Conservation (phyloP, 2,888 invertebrate genomes). For the Chironomus tentans region DNA sequence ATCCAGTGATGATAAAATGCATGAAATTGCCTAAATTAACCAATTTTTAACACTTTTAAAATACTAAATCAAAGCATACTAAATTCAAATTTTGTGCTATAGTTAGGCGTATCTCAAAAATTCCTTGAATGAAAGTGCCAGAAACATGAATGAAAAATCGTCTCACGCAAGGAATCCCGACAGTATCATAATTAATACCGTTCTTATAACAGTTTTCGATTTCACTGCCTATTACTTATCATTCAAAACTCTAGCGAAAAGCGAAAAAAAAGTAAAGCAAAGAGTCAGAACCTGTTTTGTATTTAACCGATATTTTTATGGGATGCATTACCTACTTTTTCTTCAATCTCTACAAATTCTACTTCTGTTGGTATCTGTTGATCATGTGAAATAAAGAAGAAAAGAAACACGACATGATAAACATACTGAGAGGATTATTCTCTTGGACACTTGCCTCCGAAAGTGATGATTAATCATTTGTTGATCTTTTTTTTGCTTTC, state of each 20-base stretch:
- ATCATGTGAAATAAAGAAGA: not conserved
- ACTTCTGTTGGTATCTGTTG: not conserved
- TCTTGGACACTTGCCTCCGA: no score
- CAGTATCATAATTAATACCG: not conserved
- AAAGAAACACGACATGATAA: not conserved
- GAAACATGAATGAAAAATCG: not conserved
- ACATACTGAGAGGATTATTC: no score
- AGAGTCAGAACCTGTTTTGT: constrained; percentile 19
- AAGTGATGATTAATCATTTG: no score
- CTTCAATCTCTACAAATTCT: not conserved
- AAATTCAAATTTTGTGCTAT: no score
- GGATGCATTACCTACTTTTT: constrained; percentile 24
- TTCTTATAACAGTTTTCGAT: not conserved
- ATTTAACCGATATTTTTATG: constrained; percentile 25
- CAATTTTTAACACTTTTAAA: no score
- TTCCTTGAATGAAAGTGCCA: not conserved
- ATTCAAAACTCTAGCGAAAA: not conserved
- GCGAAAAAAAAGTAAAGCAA: constrained; percentile 14
- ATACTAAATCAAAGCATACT: no score
- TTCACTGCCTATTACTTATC: not conserved
- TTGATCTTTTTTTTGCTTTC: not conserved
- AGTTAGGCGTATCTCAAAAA: no score
- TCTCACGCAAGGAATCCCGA: not conserved
- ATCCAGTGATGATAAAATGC: no score
- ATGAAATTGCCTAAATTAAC: no score